A percentile compares a stretch with the other conserved stretches of the same genome.
Evolutionary conservation across 2,797 vertebrate genomes (phyloP).

Genomic region (Setipinna tenuifilis): DNA sequence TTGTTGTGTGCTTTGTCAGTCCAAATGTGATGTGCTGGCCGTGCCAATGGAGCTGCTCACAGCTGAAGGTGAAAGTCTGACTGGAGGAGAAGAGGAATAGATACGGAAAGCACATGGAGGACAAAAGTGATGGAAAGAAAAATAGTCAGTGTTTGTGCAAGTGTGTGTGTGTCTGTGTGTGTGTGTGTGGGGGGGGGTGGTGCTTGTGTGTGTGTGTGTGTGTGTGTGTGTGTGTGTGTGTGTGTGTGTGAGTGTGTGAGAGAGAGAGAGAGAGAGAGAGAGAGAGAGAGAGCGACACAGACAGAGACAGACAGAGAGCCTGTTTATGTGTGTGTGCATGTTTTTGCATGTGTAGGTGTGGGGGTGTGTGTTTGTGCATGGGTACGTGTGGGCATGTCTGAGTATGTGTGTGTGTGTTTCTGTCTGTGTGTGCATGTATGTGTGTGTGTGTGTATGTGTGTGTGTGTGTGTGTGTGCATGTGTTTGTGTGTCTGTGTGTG

Average conservation of each 20-base stretch:
- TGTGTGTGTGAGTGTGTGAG: not conserved
- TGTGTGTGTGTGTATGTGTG: conserved; percentile 32
- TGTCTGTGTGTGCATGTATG: not conserved
- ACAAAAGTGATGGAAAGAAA: not conserved
- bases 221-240: no score
- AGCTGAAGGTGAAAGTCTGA: not conserved
- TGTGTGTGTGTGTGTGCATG: conserved; percentile 29
- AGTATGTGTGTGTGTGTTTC: not conserved
- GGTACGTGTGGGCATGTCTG: not conserved
- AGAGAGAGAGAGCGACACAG: not conserved
- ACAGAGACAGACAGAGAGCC: no score
- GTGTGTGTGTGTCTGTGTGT: no score
- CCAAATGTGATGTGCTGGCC: not conserved
- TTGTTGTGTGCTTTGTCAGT: no score
- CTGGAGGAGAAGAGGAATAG: not conserved
- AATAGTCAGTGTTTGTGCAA: not conserved
- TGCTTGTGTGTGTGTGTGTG: no score
- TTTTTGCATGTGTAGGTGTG: not conserved
- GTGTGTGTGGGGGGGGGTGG: no score
- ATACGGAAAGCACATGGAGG: not conserved
- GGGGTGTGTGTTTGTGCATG: not conserved
- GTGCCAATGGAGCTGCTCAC: not conserved
- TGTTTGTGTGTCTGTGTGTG: not conserved
- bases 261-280: no score
- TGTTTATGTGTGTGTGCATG: not conserved